Percentiles rank a stretch among this genome's conserved stretches.
phyloP scores from a whole-genome alignment of 2,888 invertebrate species.

The Calameuta idolon region DNA sequence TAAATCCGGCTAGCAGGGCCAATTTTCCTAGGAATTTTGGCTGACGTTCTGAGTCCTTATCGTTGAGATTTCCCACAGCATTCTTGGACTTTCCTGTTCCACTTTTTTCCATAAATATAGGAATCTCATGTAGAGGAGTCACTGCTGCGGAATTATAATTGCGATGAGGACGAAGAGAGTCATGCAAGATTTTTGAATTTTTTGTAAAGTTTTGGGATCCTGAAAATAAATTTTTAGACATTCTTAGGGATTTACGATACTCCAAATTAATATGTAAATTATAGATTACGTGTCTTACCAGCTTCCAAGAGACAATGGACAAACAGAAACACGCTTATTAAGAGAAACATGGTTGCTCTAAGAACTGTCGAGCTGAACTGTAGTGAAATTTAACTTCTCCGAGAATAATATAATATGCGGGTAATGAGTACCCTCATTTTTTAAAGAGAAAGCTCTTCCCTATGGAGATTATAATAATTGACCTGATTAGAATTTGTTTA shows the following conservation, averaged over 20 bases:
- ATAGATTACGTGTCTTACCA: constrained; percentile 9
- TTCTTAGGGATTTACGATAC: not conserved
- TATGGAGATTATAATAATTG: not conserved
- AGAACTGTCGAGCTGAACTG: constrained; percentile 6
- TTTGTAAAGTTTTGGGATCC: not conserved
- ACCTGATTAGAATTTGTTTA: not conserved
- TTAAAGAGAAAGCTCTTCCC: constrained; percentile 12
- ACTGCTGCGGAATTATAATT: not conserved
- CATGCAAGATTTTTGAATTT: not conserved
- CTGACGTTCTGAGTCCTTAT: constrained; percentile 26
- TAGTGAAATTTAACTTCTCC: constrained; percentile 2
- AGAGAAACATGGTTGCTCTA: constrained; percentile 13
- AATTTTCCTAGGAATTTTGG: constrained; percentile 50
- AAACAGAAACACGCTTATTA: constrained; percentile 8
- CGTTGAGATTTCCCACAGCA: not conserved
- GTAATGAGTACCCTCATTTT: constrained; percentile 21
- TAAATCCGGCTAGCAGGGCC: constrained; percentile 53
- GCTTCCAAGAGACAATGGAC: constrained; percentile 4
- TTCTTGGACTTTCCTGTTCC: not conserved
- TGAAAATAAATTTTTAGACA: not conserved
- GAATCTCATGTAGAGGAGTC: not conserved
- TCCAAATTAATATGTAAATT: not conserved
- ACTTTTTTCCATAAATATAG: not conserved
- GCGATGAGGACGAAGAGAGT: not conserved
- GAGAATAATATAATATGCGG: constrained; percentile 18